Evolutionary conservation across 2,113 vertebrate genomes (phyloP), one percentile per base, ranked within the genome.

Genomic region (Heterochromis multidens): DNA sequence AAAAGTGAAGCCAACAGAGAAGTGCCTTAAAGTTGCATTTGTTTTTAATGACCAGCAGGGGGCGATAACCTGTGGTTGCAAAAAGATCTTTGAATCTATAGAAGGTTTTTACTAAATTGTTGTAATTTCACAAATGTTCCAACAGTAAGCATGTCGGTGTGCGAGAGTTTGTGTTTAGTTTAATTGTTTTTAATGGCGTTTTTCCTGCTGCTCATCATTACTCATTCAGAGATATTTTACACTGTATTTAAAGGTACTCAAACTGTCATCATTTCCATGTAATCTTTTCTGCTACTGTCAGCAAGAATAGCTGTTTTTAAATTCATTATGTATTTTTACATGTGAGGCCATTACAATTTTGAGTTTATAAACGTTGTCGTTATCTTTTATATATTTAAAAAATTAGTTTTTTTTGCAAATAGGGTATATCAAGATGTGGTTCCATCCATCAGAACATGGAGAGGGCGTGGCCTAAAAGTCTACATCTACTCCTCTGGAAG

Each of bases 401-500:
- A n/a, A n/a, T 14, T 13, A 13, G 12, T 13, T 43, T 16, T 16
- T 49, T 31, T 84, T 52, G 21, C 31, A 5, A 83, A 87, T 92
- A 99, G 99, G 89, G 85, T 99, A 58, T 99, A 99, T 19, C 96
- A 97, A 86, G 99, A 99, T 0, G 98, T 99, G 7, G 95, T 96
- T 74, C 98, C 98, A 31, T 97, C 97, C 33, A 96, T 99, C 84
- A 96, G 91, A 84, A 96, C 96, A 59, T 99, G 98, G 99, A 95
- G 96, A 86, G 95, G 92, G 86, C 95, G 95, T 0, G 97, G 97
- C 29, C 94, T 98, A 77, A 99, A 98, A 89, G 94, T 99, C 31
- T 99, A 97, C 79, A 96, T 99, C 88, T 99, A 99, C 95, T 99
- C 99, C 3, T 99, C 98, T 14, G 99, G 99, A 80, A 99, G 98